These are phyloP conservation scores for Eumacrocentrus americanus DNA, from an alignment of 2,888 invertebrate species.

Conservation along the genomic window DNA sequence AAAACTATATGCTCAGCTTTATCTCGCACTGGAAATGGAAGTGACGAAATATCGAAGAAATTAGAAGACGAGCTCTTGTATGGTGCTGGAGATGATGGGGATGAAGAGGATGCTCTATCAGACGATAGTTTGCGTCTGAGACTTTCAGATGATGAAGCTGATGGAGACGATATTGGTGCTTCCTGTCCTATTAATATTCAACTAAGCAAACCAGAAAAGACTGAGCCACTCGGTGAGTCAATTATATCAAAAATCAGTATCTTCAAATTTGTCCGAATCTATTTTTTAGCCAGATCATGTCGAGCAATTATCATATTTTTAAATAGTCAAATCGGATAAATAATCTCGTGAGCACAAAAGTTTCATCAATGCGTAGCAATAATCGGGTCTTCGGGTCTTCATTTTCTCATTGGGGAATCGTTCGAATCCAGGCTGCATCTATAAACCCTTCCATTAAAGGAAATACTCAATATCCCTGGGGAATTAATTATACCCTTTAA, in stretches of 20 bases:
- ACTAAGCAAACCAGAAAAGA: slow-evolving; percentile 12
- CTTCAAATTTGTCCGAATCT: no score
- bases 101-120: slow-evolving; percentile 51
- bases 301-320: no score
- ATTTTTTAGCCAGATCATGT: no score
- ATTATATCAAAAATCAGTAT: slow-evolving; percentile 2
- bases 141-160: slow-evolving; percentile 55
- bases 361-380: not conserved
- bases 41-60: slow-evolving; percentile 45
- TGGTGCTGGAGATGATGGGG: slow-evolving; percentile 46
- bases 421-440: slow-evolving; percentile 33
- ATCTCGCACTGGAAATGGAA: slow-evolving; percentile 37
- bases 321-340: no score
- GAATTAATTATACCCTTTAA: no score
- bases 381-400: not conserved
- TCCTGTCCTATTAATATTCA: slow-evolving; percentile 5
- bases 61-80: slow-evolving; percentile 51
- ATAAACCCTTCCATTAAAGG: no score
- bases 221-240: slow-evolving; percentile 32
- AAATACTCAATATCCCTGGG: no score
- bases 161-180: slow-evolving; percentile 38
- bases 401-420: not conserved
- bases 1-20: slow-evolving; percentile 40
- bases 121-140: slow-evolving; percentile 55
- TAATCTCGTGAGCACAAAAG: no score